Conservation (phyloP, 2,113 vertebrate species). For the Oncorhynchus keta region DNA sequence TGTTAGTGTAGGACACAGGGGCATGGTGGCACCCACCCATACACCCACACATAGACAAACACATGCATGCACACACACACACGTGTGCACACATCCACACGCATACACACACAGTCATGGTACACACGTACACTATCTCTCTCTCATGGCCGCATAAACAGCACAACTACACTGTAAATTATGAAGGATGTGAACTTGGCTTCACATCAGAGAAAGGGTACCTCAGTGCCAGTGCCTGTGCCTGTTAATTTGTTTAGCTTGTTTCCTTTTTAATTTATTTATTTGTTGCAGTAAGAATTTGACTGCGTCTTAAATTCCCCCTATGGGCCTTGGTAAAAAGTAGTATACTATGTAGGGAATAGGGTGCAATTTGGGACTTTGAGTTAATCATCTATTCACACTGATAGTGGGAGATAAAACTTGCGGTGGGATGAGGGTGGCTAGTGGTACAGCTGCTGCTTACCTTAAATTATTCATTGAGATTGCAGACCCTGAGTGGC, state of each 20-base stretch:
- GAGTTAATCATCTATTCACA: slow-evolving; percentile 58
- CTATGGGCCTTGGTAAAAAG: slow-evolving; percentile 44
- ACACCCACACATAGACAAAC: not conserved
- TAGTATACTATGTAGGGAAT: slow-evolving; percentile 32
- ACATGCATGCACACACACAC: not conserved
- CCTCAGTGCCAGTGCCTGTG: slow-evolving; percentile 35
- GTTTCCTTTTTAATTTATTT: slow-evolving; percentile 58
- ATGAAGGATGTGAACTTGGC: slow-evolving; percentile 56
- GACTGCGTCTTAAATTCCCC: slow-evolving; percentile 59
- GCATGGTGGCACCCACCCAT: not conserved
- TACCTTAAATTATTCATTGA: slow-evolving; percentile 61
- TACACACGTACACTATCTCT: slow-evolving; percentile 16
- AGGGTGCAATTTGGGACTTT: slow-evolving; percentile 27
- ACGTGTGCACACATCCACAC: not conserved
- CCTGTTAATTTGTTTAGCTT: slow-evolving; percentile 71
- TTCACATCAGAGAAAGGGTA: slow-evolving; percentile 46
- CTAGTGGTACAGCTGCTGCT: slow-evolving; percentile 26
- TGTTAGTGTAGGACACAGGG: slow-evolving; percentile 37
- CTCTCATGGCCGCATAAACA: slow-evolving; percentile 33
- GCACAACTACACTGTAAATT: slow-evolving; percentile 41
- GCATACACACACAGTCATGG: slow-evolving; percentile 12
- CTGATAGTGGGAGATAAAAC: slow-evolving; percentile 52
- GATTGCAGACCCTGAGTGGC: slow-evolving; percentile 28
- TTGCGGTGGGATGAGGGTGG: slow-evolving; percentile 29
- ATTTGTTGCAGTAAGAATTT: slow-evolving; percentile 20